phyloP scores from a whole-genome alignment of 2,888 invertebrate genomes.

The Petrolisthes cinctipes region DNA sequence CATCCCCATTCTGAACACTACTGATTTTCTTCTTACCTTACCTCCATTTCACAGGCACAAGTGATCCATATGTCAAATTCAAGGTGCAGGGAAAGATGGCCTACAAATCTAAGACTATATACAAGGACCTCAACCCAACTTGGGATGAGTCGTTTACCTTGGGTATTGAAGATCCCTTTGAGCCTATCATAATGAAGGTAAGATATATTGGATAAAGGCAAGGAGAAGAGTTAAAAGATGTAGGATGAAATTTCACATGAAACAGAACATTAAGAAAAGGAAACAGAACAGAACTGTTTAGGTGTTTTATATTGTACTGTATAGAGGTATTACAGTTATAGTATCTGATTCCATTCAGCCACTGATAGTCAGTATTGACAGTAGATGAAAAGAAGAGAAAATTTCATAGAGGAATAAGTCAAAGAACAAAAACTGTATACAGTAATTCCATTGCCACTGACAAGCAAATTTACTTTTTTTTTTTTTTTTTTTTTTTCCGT shows the following conservation, averaged over 20 bases:
- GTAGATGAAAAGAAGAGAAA: too few species aligned
- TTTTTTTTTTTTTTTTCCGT: background rate
- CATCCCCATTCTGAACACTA: background rate
- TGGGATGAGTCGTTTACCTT: conserved; percentile 98
- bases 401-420: too few species aligned
- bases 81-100: conserved; percentile 76
- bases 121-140: conserved; percentile 93
- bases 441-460: too few species aligned
- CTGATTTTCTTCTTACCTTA: conserved; percentile 71
- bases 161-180: conserved; percentile 91
- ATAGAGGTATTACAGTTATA: too few species aligned
- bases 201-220: background rate
- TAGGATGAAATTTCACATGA: background rate
- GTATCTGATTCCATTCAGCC: too few species aligned
- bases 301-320: too few species aligned
- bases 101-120: conserved; percentile 94
- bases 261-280: background rate
- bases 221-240: background rate
- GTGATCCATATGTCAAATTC: conserved; percentile 73
- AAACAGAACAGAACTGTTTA: too few species aligned
- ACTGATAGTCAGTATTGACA: too few species aligned
- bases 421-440: too few species aligned
- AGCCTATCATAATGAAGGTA: conserved; percentile 87
- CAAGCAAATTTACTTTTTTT: too few species aligned
- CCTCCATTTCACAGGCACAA: conserved; percentile 73